These are phyloP conservation scores for Oncorhynchus keta DNA, from an alignment of 2,113 vertebrate species.

Conservation along the genomic window DNA sequence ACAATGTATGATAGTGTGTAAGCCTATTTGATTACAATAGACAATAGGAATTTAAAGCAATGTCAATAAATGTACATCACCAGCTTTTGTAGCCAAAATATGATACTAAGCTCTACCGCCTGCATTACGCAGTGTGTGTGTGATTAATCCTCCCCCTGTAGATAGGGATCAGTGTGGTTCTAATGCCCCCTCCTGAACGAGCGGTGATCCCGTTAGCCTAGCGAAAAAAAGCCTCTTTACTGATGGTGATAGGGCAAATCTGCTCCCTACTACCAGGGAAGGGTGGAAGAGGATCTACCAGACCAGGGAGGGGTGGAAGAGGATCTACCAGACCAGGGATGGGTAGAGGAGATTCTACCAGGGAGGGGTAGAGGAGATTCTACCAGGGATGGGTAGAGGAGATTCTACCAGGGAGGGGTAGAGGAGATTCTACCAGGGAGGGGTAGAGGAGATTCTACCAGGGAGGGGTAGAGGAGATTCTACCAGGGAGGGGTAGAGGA, in stretches of 20 bases:
- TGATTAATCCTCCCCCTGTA: conserved; percentile 38
- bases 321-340: too few species aligned
- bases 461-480: too few species aligned
- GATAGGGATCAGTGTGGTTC: conserved; percentile 59
- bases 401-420: too few species aligned
- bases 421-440: not conserved
- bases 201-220: conserved; percentile 74
- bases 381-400: not conserved
- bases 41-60: too few species aligned
- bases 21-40: not conserved
- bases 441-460: not conserved
- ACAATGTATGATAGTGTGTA: not conserved
- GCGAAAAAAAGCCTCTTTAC: conserved; percentile 79
- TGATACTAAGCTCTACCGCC: not conserved
- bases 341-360: not conserved
- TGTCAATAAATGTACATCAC: not conserved
- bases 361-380: conserved; percentile 8
- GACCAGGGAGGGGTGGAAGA: too few species aligned
- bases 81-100: not conserved
- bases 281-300: not conserved
- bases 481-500: too few species aligned
- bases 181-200: conserved; percentile 67
- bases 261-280: conserved; percentile 59
- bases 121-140: conserved; percentile 2
- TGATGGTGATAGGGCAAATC: conserved; percentile 78